Evolutionary conservation across 2,797 vertebrate species (phyloP).

Genomic region (Brotula barbata): DNA sequence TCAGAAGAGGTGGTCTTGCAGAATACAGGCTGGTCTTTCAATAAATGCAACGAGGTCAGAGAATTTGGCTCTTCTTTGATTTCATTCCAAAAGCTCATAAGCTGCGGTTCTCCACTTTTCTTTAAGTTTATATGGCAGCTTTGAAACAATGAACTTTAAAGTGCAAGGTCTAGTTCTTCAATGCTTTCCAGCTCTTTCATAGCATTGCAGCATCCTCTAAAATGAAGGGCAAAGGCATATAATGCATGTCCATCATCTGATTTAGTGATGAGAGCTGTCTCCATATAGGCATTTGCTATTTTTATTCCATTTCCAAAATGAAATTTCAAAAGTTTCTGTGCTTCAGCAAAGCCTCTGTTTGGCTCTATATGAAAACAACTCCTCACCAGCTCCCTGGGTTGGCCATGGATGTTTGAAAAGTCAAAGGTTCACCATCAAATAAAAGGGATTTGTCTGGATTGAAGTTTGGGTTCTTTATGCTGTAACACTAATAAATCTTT

Average conservation of each 20-base stretch:
- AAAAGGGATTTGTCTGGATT: no score
- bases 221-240: background rate
- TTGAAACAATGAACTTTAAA: background rate
- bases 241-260: background rate
- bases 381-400: background rate
- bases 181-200: background rate
- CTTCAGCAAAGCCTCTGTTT: background rate
- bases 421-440: background rate
- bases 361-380: slow-evolving; percentile 1
- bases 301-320: background rate
- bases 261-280: background rate
- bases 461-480: no score
- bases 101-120: background rate
- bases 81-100: background rate
- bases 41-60: background rate
- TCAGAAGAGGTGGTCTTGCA: background rate
- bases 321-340: background rate
- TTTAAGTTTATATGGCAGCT: background rate
- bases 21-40: background rate
- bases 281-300: background rate
- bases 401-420: background rate
- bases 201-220: background rate
- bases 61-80: background rate
- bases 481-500: no score
- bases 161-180: background rate